Evolutionary conservation across 1,140 invertebrate genomes (phyloP).

Genomic region (Eumeta japonica): DNA sequence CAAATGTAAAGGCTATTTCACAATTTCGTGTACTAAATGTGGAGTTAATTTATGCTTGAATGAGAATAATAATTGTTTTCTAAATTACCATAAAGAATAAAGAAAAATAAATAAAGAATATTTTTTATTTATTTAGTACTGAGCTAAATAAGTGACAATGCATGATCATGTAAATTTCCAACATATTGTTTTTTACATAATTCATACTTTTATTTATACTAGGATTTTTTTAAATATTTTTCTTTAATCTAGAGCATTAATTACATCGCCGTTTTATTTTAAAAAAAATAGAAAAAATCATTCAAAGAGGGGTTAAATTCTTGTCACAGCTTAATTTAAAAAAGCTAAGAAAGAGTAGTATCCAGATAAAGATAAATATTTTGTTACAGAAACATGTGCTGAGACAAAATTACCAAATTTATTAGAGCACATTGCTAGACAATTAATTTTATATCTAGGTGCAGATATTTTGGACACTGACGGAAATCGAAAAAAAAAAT

Average conservation of each 20-base stretch:
- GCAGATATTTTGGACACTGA: too few relatives aligned
- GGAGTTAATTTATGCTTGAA: slow-evolving; percentile 21
- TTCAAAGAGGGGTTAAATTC: too few relatives aligned
- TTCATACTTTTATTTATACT: slow-evolving; percentile 1
- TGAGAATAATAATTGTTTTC: slow-evolving; percentile 30
- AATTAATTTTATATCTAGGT: too few relatives aligned
- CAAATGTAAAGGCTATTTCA: slow-evolving; percentile 23
- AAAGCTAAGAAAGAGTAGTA: too few relatives aligned
- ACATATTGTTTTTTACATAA: slow-evolving; percentile 1
- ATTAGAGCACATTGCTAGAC: too few relatives aligned
- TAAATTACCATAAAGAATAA: slow-evolving; percentile 10
- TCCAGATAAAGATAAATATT: too few relatives aligned
- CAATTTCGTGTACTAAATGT: slow-evolving; percentile 21
- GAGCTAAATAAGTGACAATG: slow-evolving; percentile 5
- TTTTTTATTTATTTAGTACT: slow-evolving; percentile 5
- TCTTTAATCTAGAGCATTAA: slow-evolving; percentile 1
- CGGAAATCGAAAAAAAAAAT: too few relatives aligned
- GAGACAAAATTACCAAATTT: too few relatives aligned
- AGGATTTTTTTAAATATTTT: background rate
- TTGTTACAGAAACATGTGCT: too few relatives aligned
- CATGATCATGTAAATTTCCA: slow-evolving; percentile 3
- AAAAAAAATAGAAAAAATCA: too few relatives aligned
- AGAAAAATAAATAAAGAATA: slow-evolving; percentile 3
- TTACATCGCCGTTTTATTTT: background rate
- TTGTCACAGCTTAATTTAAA: too few relatives aligned